Conservation (phyloP, 1,140 invertebrate genomes). For the Mamestra configurata region DNA sequence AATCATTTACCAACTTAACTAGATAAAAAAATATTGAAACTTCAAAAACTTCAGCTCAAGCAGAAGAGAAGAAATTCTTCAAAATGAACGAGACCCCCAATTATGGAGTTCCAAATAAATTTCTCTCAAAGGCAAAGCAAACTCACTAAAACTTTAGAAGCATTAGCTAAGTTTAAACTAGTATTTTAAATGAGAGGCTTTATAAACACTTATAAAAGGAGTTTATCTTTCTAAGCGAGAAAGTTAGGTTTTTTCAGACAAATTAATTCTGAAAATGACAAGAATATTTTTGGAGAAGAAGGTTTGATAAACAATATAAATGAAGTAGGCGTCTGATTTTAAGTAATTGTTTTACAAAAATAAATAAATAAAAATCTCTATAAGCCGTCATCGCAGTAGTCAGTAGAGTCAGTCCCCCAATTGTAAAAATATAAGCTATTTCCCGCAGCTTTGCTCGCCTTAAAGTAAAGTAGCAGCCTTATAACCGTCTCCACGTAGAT, state of each 20-base stretch:
- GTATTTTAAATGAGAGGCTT: conserved; percentile 33
- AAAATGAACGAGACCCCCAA: neutral
- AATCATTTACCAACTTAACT: neutral
- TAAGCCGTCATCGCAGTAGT: too few species aligned
- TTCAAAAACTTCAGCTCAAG: neutral
- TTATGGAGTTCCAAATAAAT: conserved; percentile 22
- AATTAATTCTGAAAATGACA: neutral
- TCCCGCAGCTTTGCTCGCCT: too few species aligned
- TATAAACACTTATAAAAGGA: conserved; percentile 5
- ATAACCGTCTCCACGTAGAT: too few species aligned
- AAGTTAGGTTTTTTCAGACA: neutral
- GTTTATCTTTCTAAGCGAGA: conserved; percentile 18
- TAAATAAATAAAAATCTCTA: too few species aligned
- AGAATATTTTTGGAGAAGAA: neutral
- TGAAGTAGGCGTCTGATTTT: neutral
- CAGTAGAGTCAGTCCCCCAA: too few species aligned
- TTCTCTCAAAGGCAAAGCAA: conserved; percentile 1
- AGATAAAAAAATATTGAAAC: neutral
- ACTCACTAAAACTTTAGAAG: conserved; percentile 10
- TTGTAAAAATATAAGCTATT: too few species aligned
- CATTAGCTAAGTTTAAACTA: conserved; percentile 41
- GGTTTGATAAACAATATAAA: neutral
- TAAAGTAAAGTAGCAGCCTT: too few species aligned
- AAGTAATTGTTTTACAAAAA: neutral
- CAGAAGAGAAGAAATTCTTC: neutral